Base-by-base conservation (phyloP, 2,888 invertebrate species). In the Drosophila rellima region DNA sequence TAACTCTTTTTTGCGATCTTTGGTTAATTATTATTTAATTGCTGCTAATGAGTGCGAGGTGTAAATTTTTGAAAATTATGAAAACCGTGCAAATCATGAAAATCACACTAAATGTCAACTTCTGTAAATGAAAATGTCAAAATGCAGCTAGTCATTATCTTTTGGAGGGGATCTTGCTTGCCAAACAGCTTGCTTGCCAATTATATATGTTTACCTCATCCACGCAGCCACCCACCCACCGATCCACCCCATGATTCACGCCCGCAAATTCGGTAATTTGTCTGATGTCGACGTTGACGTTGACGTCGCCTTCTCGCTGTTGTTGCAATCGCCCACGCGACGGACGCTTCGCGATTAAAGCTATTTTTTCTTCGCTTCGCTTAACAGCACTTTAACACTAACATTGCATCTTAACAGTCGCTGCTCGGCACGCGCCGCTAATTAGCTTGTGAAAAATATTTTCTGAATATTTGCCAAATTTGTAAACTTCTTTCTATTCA, bases 191-290 rank as follows among this genome's bases (percentile, higher is more conserved):
- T 52, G 66, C 61, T 56, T 68, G 71, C 74, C 61, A 68, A 72
- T 67, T 76, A 51, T 64, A 65, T 35, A 67, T 11, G 52, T 50
- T 26, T 54, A 23, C 29, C 40, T 52, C 37, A 67, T 70, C 47
- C 56, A 33, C 64, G 26, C 48, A 11, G 39, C 55, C 45, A 39
- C n/a, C 15, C 48, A 54, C 31, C 40, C 48, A 26, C 11, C 33
- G n/a, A 35, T 2, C 35, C 18, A 4, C 23, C 6, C 6, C 23
- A n/a, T 4, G 23, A 23, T 23, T 3, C 23, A 23, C 11, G 83
- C 71, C 85, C 69, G 63, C 56, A 26, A 70, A 85, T 68, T 74
- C 59, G 72, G 69, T 74, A 88, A 88, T 80, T 86, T 74, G 75
- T 57, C 56, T 40, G 61, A 54, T 70, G 74, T 52, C 42, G 66